Conservation (phyloP, 2,113 vertebrate genomes). For the Orientallactaga bullata region DNA sequence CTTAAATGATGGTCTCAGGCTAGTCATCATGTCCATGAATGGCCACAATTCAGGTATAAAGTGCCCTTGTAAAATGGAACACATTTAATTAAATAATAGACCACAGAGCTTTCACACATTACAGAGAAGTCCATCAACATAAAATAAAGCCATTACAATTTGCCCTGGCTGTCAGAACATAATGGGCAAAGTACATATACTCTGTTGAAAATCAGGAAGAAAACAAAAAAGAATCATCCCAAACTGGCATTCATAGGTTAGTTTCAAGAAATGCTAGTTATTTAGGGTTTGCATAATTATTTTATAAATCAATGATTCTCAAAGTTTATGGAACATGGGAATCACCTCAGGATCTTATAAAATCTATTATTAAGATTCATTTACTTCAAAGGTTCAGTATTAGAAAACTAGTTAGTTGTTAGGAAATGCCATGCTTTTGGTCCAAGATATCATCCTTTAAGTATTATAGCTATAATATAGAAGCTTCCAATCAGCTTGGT, state of each 20-base stretch:
- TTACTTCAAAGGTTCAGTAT: background rate
- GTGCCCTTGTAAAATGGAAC: conserved; percentile 27
- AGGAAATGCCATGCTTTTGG: background rate
- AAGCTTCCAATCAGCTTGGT: background rate
- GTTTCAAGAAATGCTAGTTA: background rate
- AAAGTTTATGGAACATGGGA: background rate
- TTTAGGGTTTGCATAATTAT: background rate
- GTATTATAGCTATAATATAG: background rate
- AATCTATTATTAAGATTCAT: background rate
- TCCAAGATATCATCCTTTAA: background rate
- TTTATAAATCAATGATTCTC: background rate
- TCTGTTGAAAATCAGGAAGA: background rate
- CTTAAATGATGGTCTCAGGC: background rate
- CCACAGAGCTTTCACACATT: background rate
- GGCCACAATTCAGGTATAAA: background rate
- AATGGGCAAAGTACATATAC: background rate
- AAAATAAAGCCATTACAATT: background rate
- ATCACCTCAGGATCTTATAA: background rate
- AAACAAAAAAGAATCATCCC: background rate
- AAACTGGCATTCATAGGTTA: background rate
- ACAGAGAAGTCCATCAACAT: background rate
- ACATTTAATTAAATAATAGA: conserved; percentile 49
- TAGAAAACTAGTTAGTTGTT: background rate
- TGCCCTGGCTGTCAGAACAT: background rate
- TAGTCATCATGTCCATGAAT: conserved; percentile 10